Evolutionary conservation across 2,888 invertebrate species (phyloP).

Genomic region (Campaea margaritaria): DNA sequence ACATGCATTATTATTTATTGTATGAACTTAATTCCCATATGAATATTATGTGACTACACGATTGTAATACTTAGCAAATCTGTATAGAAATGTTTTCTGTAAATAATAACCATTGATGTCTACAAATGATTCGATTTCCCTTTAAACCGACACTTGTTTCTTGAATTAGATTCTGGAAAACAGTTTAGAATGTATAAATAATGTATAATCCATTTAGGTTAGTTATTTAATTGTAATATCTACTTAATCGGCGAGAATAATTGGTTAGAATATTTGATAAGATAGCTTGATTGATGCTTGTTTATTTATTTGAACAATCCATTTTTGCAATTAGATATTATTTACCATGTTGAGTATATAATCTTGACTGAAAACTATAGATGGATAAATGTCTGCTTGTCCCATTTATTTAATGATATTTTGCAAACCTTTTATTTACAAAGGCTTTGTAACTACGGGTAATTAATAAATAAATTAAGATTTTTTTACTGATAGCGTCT

Average conservation of each 20-base stretch:
- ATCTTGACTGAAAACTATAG: not conserved
- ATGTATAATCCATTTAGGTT: constrained; percentile 5
- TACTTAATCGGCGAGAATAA: not conserved
- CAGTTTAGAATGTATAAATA: not conserved
- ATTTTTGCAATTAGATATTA: not conserved
- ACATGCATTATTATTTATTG: too few relatives aligned
- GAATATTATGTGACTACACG: not conserved
- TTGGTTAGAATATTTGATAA: not conserved
- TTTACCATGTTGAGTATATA: not conserved
- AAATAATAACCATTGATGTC: not conserved
- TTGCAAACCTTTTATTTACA: constrained; percentile 1
- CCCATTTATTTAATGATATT: not conserved
- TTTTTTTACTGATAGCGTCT: not conserved
- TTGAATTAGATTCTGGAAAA: constrained; percentile 28
- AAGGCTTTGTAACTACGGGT: constrained; percentile 24
- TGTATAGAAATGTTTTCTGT: not conserved
- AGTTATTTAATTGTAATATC: constrained; percentile 9
- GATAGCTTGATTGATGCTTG: constrained; percentile 3
- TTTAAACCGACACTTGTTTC: constrained; percentile 3
- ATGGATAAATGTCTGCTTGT: not conserved
- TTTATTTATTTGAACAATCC: constrained; percentile 9
- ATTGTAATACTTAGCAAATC: too few relatives aligned
- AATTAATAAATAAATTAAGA: constrained; percentile 11
- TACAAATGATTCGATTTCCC: not conserved
- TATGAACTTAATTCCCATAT: too few relatives aligned